Base-by-base conservation (phyloP, 2,888 invertebrate genomes). In the Syrista parreyssii region DNA sequence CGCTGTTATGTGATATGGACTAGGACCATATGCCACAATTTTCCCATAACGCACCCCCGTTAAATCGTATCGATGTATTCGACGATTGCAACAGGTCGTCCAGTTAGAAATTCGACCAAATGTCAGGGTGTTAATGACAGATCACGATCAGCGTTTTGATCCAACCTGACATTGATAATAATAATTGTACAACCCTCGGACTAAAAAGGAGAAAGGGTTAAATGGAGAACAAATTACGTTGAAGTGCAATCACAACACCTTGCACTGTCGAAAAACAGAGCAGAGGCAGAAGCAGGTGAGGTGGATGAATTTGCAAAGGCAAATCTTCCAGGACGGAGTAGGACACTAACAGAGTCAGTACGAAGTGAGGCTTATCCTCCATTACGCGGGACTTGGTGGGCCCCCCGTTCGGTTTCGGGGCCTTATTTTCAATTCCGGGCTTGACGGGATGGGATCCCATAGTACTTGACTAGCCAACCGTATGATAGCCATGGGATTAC, bases 401-500 rank as follows among this genome's bases (percentile, higher is more conserved):
- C 78, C 73, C 81, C 81, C 85, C 55, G 23, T 78, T 80, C 81
- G 81, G 77, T 75, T 72, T 80, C 75, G 76, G 84, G 81, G 81
- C 84, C 85, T 87, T 85, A 88, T 87, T 87, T 86, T 85, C 85
- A 83, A 87, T 87, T 84, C 82, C 77, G 36, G 79, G 82, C 79
- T 85, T 82, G 84, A 81, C 81, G 84, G 79, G 80, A 68, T 80
- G 76, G 74, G 36, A 69, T 79, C 75, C 82, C 78, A 89, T 88
- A 87, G 89, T 88, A 81, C 80, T 74, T 55, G 81, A 68, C 83
- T 86, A 89, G 86, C 86, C 86, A 84, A 86, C 88, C 90, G 88
- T 86, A 83, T 88, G 88, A 89, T 89, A 89, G 87, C 86, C 85
- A 85, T 74, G 84, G 89, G 89, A 90, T 90, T 89, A 90, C 79